Evolutionary conservation across 2,113 vertebrate species (phyloP), one percentile per base, ranked within the genome.

Genomic region (Tupaia chinensis): DNA sequence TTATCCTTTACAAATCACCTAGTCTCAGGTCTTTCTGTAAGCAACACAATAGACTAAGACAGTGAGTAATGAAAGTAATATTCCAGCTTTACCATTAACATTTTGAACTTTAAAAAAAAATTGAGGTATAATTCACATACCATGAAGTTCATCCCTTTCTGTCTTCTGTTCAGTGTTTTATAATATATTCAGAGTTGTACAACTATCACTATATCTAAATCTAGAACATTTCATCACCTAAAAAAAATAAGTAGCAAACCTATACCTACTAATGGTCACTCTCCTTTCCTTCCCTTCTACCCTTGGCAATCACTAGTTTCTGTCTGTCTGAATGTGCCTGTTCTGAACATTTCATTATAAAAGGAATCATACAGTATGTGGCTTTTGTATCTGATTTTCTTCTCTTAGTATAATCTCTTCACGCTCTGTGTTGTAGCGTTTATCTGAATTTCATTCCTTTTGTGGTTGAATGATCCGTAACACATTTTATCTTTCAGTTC

Each of bases 1-100:
- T 44, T 44, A 44, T 44, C 44, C 44, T 44, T 44, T 44, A 44
- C 44, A 44, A 44, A 44, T 44, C 44, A 44, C 44, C 44, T 44
- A 44, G 44, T 44, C 44, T 44, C 44, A 44, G 44, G 44, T 44
- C 44, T 44, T 44, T 44, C 44, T 44, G 44, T 44, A 44, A 44
- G 44, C 44, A 44, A 44, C 44, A 44, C 5, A 44, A 44, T 44
- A 44, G 44, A 44, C 44, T 44, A 44, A 44, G 44, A 44, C 44
- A 44, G 44, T 79, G 56, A 83, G 34, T 72, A n/a, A 89, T 89
- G 27, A 89, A 78, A 89, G 58, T 78, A 79, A 22, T 85, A 78
- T 60, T 29, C 78, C 73, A 85, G 0, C 23, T 89, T 89, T 22
- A 58, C 56, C n/a, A 27, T 44, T 85, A 85, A 85, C 27, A 85